phyloP scores from a whole-genome alignment of 1,140 invertebrate species.

The Bombus pyrosoma region DNA sequence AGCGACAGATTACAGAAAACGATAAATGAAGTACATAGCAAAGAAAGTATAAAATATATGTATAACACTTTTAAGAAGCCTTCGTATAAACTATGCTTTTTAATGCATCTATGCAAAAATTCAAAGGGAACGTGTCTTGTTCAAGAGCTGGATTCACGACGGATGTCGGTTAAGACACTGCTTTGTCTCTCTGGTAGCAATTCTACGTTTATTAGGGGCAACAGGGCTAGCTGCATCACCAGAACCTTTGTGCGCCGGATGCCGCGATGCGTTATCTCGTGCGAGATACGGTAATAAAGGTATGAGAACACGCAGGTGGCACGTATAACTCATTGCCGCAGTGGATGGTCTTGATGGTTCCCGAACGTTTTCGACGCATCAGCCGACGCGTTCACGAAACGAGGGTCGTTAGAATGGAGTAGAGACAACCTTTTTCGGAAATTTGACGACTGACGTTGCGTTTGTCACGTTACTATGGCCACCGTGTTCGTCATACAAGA shows the following conservation, averaged over 20 bases:
- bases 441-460: neutral
- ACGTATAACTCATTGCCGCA: constrained; percentile 75
- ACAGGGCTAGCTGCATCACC: constrained; percentile 3
- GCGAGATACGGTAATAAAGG: constrained; percentile 75
- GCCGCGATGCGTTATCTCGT: constrained; percentile 67
- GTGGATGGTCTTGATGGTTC: constrained; percentile 50
- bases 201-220: constrained; percentile 29
- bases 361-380: constrained; percentile 58
- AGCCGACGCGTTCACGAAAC: constrained; percentile 30
- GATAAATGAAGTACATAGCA: too few species aligned
- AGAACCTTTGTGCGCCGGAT: constrained; percentile 32
- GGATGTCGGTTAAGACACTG: neutral
- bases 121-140: neutral
- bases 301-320: constrained; percentile 81
- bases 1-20: too few species aligned
- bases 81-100: too few species aligned
- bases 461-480: neutral
- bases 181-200: constrained; percentile 3
- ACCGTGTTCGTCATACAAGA: too few species aligned
- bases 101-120: too few species aligned
- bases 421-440: neutral
- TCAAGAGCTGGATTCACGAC: neutral
- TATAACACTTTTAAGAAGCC: too few species aligned
- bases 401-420: neutral
- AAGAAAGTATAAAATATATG: too few species aligned